These are phyloP conservation scores for Agrotis exclamationis DNA, from an alignment of 2,888 invertebrate species.

Conservation along the genomic window DNA sequence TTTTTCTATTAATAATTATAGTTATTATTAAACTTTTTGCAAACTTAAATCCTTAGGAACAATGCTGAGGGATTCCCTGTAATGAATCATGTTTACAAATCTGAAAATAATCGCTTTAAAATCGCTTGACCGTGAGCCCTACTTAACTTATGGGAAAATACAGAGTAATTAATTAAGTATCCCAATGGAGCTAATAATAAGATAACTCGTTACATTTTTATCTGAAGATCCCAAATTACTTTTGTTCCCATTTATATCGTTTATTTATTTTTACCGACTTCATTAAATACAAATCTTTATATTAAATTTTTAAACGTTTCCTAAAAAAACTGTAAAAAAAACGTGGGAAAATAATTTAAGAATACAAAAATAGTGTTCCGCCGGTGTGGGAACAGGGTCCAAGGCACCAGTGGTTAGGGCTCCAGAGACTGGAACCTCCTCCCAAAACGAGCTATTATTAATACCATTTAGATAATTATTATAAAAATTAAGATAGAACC, in stretches of 20 bases:
- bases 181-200: neutral
- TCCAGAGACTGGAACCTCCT: too few relatives aligned
- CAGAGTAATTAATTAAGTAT: neutral
- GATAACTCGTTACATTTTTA: neutral
- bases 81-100: slow-evolving; percentile 14
- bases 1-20: slow-evolving; percentile 19
- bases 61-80: slow-evolving; percentile 20
- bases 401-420: too few relatives aligned
- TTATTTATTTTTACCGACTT: too few relatives aligned
- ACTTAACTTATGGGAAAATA: slow-evolving; percentile 11
- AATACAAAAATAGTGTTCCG: too few relatives aligned
- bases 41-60: neutral
- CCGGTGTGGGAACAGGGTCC: too few relatives aligned
- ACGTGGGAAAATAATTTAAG: too few relatives aligned
- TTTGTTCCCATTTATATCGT: neutral
- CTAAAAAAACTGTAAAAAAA: too few relatives aligned
- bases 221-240: neutral
- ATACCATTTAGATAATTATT: too few relatives aligned
- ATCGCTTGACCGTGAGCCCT: neutral
- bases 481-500: too few relatives aligned
- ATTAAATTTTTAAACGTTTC: too few relatives aligned
- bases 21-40: slow-evolving; percentile 7
- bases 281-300: too few relatives aligned
- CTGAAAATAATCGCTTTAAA: slow-evolving; percentile 11
- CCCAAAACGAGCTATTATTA: too few relatives aligned